Evolutionary conservation across 2,888 invertebrate species (phyloP).

Genomic region (Hofmannophila pseudospretella): DNA sequence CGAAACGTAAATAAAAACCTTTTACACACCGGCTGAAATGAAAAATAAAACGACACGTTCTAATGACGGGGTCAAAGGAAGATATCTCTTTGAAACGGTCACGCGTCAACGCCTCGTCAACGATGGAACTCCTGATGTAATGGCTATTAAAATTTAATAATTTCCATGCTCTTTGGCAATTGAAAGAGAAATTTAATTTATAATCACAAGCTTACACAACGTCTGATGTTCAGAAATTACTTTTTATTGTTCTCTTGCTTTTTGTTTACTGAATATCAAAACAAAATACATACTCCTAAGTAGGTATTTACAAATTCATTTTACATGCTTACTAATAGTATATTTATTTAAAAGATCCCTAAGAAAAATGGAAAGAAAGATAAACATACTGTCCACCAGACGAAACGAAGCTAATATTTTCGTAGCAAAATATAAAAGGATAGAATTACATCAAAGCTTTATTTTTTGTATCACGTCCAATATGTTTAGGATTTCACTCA

Average conservation of each 20-base stretch:
- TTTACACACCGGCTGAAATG: constrained; percentile 20
- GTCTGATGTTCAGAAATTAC: constrained; percentile 9
- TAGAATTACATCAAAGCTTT: constrained; percentile 66
- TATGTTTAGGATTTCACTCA: constrained; percentile 72
- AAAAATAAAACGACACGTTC: constrained; percentile 15
- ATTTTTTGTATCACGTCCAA: constrained; percentile 53
- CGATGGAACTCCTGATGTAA: constrained; percentile 6
- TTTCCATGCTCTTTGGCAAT: constrained; percentile 18
- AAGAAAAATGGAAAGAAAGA: constrained; percentile 1
- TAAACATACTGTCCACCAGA: not conserved
- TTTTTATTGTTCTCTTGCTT: not conserved
- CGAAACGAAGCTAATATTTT: constrained; percentile 51
- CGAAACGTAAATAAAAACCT: not conserved
- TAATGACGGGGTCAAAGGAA: constrained; percentile 22
- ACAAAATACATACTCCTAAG: no score
- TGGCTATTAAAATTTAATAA: constrained; percentile 24
- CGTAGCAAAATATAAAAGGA: constrained; percentile 32
- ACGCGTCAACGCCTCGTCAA: constrained; percentile 22
- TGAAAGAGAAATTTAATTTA: constrained; percentile 6
- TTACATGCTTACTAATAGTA: no score
- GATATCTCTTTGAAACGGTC: constrained; percentile 24
- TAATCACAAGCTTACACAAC: constrained; percentile 1
- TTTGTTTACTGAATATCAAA: not conserved
- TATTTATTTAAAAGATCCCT: no score
- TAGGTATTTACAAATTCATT: no score